Evolutionary conservation across 2,797 vertebrate genomes (phyloP).

Genomic region (Hypotaenidia philippensis): DNA sequence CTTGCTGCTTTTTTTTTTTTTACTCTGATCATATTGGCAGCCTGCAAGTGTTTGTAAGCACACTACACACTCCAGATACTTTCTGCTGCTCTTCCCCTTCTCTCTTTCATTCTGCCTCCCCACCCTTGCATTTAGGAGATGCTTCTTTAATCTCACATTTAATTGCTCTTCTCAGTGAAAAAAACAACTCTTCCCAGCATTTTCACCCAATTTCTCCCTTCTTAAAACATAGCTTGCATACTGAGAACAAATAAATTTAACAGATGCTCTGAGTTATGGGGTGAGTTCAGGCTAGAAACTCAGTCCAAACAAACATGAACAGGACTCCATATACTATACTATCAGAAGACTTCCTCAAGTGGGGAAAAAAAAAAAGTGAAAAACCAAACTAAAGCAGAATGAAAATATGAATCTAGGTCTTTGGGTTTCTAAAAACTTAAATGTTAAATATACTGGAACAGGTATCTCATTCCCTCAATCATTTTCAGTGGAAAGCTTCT

Average conservation of each 20-base stretch:
- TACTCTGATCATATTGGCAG: not conserved
- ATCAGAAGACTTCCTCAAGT: rapidly evolving
- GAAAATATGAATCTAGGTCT: not conserved
- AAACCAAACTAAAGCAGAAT: not conserved
- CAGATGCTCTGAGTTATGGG: not conserved
- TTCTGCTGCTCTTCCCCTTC: not conserved
- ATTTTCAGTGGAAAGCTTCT: not conserved
- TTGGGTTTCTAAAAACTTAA: rapidly evolving
- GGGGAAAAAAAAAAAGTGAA: not conserved
- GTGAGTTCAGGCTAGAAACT: not conserved
- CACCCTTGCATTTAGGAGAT: not conserved
- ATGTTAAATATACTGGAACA: not conserved
- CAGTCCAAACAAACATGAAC: not conserved
- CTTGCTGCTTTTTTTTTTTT: not conserved
- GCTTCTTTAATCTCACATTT: not conserved
- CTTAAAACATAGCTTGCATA: not conserved
- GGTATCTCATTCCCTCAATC: not conserved
- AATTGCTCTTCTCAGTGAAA: not conserved
- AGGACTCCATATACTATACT: rapidly evolving
- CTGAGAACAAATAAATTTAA: not conserved
- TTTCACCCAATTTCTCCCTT: not conserved
- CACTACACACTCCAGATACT: not conserved
- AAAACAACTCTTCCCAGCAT: not conserved
- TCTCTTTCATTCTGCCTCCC: no score
- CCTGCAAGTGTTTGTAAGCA: not conserved